These are phyloP conservation scores for Cantharis flavilabris DNA, from an alignment of 2,888 invertebrate genomes.

Conservation along the genomic window DNA sequence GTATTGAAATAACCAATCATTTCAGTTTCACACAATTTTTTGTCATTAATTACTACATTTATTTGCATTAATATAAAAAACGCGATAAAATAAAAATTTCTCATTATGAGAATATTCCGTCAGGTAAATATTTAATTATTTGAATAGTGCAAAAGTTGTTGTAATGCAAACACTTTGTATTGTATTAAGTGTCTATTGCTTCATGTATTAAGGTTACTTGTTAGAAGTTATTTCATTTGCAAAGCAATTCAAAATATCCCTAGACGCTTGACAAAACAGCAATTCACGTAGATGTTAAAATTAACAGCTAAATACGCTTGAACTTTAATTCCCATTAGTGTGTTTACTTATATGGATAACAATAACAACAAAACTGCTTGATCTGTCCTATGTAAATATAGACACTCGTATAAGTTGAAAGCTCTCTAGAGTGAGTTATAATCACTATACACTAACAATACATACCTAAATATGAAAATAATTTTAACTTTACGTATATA, in stretches of 20 bases:
- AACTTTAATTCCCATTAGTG: slow-evolving; percentile 33
- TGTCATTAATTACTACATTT: not conserved
- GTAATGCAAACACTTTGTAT: not conserved
- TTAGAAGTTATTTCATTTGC: slow-evolving; percentile 11
- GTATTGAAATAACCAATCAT: slow-evolving; percentile 4
- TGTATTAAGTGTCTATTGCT: slow-evolving; percentile 1
- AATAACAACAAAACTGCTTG: slow-evolving; percentile 18
- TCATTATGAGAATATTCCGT: not conserved
- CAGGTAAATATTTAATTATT: not conserved
- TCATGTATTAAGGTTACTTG: not conserved
- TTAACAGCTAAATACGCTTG: slow-evolving; percentile 32
- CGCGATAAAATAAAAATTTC: not conserved
- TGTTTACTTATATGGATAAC: slow-evolving; percentile 29
- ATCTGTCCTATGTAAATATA: slow-evolving; percentile 4
- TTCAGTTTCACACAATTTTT: not conserved
- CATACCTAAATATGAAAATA: not conserved
- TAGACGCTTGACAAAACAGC: slow-evolving; percentile 7
- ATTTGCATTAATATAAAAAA: not conserved
- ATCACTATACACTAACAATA: not conserved
- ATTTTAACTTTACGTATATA: not conserved
- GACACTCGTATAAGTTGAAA: not conserved
- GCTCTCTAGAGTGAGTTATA: not conserved
- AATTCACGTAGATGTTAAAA: slow-evolving; percentile 20
- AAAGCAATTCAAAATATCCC: slow-evolving; percentile 9
- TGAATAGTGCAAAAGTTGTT: not conserved